Conservation (phyloP, 1,140 invertebrate genomes). For the Paralvinella palmiformis region DNA sequence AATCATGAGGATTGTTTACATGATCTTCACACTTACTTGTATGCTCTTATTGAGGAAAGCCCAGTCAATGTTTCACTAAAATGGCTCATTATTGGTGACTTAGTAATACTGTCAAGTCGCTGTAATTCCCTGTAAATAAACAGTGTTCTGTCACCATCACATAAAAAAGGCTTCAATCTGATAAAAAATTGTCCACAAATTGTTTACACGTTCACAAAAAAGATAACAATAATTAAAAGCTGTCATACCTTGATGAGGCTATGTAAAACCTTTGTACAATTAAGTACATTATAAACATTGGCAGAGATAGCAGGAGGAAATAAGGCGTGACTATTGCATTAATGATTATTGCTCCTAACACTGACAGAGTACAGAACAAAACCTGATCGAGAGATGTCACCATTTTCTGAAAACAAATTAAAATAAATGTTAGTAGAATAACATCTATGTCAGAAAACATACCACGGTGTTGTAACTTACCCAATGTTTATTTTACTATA, state of each 20-base stretch:
- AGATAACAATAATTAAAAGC: background rate
- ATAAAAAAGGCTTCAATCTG: background rate
- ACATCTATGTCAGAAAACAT: no score
- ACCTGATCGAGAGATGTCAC: background rate
- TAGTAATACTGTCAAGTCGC: constrained; percentile 19
- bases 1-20: no score
- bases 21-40: constrained; percentile 14
- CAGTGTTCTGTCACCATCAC: background rate
- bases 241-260: constrained; percentile 13
- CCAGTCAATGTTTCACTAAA: constrained; percentile 19
- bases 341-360: constrained; percentile 11
- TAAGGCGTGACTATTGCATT: constrained; percentile 11
- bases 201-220: background rate
- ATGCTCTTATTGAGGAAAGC: constrained; percentile 13
- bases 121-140: constrained; percentile 17
- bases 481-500: no score
- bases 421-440: no score
- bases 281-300: constrained; percentile 11
- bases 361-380: constrained; percentile 2
- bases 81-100: constrained; percentile 18
- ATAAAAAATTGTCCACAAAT: background rate
- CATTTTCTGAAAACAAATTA: constrained; percentile 5
- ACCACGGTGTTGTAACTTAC: no score
- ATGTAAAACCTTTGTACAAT: constrained; percentile 17
- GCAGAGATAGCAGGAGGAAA: constrained; percentile 11